These are phyloP conservation scores for Psettodes erumei DNA, from an alignment of 2,113 vertebrate species.

Conservation along the genomic window DNA sequence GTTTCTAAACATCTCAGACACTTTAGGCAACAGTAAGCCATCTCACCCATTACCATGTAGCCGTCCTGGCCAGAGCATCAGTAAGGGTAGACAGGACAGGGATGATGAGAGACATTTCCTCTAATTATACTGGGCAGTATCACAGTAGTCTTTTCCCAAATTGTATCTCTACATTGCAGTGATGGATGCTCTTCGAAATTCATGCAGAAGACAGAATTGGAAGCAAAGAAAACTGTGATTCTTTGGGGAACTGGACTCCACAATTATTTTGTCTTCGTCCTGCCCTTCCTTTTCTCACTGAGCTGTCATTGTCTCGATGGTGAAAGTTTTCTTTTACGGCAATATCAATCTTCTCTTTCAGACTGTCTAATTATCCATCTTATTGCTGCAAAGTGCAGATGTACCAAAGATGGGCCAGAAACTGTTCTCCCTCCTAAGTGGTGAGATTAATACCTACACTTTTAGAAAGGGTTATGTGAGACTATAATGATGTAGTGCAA, in stretches of 20 bases:
- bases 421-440: not conserved
- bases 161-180: slow-evolving; percentile 30
- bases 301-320: slow-evolving; percentile 23
- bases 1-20: slow-evolving; percentile 79
- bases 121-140: slow-evolving; percentile 42
- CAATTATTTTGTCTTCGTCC: slow-evolving; percentile 47
- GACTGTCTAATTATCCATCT: slow-evolving; percentile 23
- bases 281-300: slow-evolving; percentile 1
- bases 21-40: slow-evolving; percentile 30
- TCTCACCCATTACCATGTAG: slow-evolving; percentile 27
- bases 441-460: not conserved
- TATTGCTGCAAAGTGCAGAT: slow-evolving; percentile 2
- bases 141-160: slow-evolving; percentile 35
- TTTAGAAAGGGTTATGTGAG: not conserved
- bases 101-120: slow-evolving; percentile 62
- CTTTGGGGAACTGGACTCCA: slow-evolving; percentile 27
- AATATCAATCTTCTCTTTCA: slow-evolving; percentile 13
- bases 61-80: slow-evolving; percentile 41
- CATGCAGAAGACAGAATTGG: slow-evolving; percentile 28
- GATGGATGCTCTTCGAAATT: slow-evolving; percentile 39
- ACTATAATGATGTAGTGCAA: not conserved
- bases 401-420: not conserved
- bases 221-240: slow-evolving; percentile 36
- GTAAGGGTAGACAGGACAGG: slow-evolving; percentile 52
- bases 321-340: not conserved